phyloP scores from a whole-genome alignment of 2,797 vertebrate species.

The Amniataba percoides region DNA sequence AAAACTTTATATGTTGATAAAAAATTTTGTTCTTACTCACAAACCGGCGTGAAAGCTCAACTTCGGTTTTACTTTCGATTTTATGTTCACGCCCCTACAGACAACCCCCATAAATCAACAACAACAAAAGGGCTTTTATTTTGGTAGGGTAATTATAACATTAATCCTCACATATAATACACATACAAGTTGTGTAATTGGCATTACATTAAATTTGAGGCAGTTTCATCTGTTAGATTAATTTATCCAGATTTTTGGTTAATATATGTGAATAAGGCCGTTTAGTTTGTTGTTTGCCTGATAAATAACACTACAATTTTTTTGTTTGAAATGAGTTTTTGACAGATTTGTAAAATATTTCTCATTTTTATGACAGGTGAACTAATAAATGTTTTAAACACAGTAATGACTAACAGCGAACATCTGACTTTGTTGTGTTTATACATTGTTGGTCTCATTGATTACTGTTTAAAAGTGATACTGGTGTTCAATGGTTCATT shows the following conservation, averaged over 20 bases:
- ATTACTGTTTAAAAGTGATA: not conserved
- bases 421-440: not conserved
- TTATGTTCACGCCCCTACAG: not conserved
- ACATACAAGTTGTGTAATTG: not conserved
- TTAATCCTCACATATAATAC: not conserved
- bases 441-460: not conserved
- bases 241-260: too few relatives aligned
- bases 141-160: not conserved
- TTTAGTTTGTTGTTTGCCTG: too few relatives aligned
- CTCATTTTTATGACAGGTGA: too few relatives aligned
- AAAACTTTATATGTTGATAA: fast-evolving
- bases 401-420: too few relatives aligned
- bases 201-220: not conserved
- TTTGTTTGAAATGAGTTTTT: too few relatives aligned
- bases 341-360: too few relatives aligned
- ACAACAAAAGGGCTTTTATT: not conserved
- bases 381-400: too few relatives aligned
- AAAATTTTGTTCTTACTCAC: not conserved
- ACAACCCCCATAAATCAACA: not conserved
- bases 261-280: too few relatives aligned
- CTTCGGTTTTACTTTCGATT: constrained; percentile 6
- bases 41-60: not conserved
- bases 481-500: not conserved
- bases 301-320: too few relatives aligned
- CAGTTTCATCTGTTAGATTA: too few relatives aligned